A percentile compares a stretch with the other conserved stretches of the same genome.
Conservation (phyloP, 2,113 vertebrate genomes). For the Nanorana parkeri region DNA sequence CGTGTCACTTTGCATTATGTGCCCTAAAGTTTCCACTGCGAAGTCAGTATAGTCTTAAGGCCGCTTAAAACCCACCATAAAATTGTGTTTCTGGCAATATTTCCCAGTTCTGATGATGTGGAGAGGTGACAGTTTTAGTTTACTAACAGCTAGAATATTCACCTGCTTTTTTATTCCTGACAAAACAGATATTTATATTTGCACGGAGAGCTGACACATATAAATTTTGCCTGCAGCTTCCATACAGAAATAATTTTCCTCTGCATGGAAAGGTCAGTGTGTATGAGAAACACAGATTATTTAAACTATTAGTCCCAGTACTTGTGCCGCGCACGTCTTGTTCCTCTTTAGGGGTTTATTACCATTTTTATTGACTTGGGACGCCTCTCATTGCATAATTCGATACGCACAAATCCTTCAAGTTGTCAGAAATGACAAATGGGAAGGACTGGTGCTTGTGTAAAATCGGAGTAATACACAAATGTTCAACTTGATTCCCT, state of each 20-base stretch:
- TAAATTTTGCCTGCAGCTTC: constrained; percentile 23
- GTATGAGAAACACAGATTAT: not conserved
- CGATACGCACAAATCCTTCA: constrained; percentile 25
- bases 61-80: constrained; percentile 3
- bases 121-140: constrained; percentile 19
- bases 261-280: constrained; percentile 38
- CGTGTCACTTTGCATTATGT: constrained; percentile 23
- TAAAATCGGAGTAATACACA: constrained; percentile 8
- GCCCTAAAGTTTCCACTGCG: not conserved
- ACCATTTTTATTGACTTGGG: constrained; percentile 48
- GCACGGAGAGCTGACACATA: constrained; percentile 13
- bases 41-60: constrained; percentile 1
- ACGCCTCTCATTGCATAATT: constrained; percentile 23
- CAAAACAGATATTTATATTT: constrained; percentile 45
- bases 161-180: constrained; percentile 45
- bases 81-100: constrained; percentile 27
- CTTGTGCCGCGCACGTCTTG: constrained; percentile 4
- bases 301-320: constrained; percentile 7
- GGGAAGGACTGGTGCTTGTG: constrained; percentile 7
- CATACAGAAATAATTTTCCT: constrained; percentile 14
- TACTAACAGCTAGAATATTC: constrained; percentile 21
- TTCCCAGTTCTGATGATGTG: constrained; percentile 27
- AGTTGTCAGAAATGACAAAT: constrained; percentile 42
- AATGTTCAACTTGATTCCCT: constrained; percentile 1
- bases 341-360: constrained; percentile 37